Evolutionary conservation across 2,113 vertebrate genomes (phyloP).

Genomic region (Cryptoleucopteryx plumbea): DNA sequence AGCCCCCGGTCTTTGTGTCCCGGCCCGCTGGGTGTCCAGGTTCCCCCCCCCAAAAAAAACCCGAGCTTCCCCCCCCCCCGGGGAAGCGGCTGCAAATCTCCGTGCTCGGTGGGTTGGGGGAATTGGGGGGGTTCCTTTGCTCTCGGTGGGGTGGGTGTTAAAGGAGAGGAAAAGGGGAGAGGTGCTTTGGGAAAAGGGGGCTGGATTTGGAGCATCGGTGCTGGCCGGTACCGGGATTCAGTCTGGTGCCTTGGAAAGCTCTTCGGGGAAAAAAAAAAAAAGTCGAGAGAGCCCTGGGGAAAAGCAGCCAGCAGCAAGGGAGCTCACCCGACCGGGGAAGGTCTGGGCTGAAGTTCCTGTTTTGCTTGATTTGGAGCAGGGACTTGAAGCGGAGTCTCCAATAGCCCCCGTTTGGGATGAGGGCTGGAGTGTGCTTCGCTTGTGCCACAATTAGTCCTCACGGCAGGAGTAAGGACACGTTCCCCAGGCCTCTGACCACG

Average conservation of each 20-base stretch:
- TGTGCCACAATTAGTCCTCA: accelerated
- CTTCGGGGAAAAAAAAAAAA: not conserved
- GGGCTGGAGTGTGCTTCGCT: not conserved
- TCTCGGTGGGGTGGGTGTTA: not conserved
- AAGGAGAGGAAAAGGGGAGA: not conserved
- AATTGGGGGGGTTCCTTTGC: too few species aligned
- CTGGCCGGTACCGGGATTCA: not conserved
- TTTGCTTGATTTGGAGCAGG: not conserved
- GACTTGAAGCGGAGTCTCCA: accelerated
- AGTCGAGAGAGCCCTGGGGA: not conserved
- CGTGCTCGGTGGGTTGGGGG: too few species aligned
- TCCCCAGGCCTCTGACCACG: not conserved
- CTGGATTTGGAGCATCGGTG: accelerated
- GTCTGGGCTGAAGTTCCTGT: not conserved
- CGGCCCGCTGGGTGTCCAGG: too few species aligned
- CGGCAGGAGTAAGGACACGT: accelerated
- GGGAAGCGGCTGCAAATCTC: too few species aligned
- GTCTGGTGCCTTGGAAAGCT: not conserved
- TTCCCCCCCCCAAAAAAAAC: too few species aligned
- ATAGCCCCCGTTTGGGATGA: accelerated
- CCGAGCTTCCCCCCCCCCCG: too few species aligned
- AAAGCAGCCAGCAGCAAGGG: not conserved
- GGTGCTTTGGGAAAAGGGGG: not conserved
- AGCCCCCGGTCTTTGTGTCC: too few species aligned
- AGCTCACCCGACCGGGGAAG: not conserved